Evolutionary conservation across 2,113 vertebrate genomes (phyloP).

Genomic region (Thermophis baileyi): DNA sequence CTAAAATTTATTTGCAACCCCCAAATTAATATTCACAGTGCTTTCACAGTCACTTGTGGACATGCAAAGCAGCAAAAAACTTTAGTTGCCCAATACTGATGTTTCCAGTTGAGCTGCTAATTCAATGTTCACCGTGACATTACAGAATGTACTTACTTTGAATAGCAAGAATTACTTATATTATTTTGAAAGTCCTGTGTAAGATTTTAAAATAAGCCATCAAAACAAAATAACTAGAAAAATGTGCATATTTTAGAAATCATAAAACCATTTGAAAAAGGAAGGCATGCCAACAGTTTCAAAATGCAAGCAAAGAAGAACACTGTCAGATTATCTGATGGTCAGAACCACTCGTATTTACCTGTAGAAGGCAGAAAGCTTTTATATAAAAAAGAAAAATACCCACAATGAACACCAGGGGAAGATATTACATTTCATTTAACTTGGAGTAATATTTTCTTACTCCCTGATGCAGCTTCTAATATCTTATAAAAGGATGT

Average conservation of each 20-base stretch:
- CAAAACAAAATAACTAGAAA: background rate
- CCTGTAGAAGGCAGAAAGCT: too few species aligned
- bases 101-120: background rate
- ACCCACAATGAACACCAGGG: background rate
- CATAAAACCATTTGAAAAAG: background rate
- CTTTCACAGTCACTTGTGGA: background rate
- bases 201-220: background rate
- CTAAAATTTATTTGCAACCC: background rate
- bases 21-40: background rate
- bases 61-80: background rate
- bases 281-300: background rate
- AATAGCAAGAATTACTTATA: background rate
- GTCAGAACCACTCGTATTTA: background rate
- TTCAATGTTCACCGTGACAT: background rate
- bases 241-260: background rate
- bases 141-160: background rate
- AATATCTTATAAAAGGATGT: background rate
- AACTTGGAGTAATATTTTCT: background rate
- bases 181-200: background rate
- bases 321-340: too few species aligned
- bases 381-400: background rate
- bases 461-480: background rate
- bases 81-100: background rate
- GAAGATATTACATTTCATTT: constrained; percentile 6
- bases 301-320: background rate